A percentile compares a stretch with the other conserved stretches of the same genome.
Evolutionary conservation across 1,140 invertebrate genomes (phyloP).

Genomic region (Tachypleus tridentatus): DNA sequence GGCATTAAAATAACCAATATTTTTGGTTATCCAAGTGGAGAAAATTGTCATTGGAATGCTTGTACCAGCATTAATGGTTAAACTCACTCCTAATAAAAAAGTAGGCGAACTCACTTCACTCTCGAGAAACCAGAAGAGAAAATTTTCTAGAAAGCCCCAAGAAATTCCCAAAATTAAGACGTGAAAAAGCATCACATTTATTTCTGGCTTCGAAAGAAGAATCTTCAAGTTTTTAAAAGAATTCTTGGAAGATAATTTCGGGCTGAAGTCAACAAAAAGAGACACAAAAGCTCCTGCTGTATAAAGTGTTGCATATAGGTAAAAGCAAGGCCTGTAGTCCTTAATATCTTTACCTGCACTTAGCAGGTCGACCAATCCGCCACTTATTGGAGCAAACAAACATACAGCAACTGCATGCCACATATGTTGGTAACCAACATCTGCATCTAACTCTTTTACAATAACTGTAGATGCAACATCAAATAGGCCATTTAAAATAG

Average conservation of each 20-base stretch:
- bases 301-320: slow-evolving; percentile 58
- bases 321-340: slow-evolving; percentile 57
- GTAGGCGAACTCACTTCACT: slow-evolving; percentile 6
- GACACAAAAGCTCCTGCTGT: slow-evolving; percentile 51
- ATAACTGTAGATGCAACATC: slow-evolving; percentile 68
- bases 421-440: slow-evolving; percentile 63
- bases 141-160: slow-evolving; percentile 14
- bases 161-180: slow-evolving; percentile 40
- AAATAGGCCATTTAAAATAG: slow-evolving; percentile 44
- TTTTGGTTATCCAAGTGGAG: slow-evolving; percentile 49
- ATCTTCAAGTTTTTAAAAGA: slow-evolving; percentile 53
- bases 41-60: slow-evolving; percentile 9
- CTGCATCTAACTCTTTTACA: slow-evolving; percentile 57
- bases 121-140: slow-evolving; percentile 13
- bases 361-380: slow-evolving; percentile 58
- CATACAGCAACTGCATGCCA: slow-evolving; percentile 63
- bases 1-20: slow-evolving; percentile 66
- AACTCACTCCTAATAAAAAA: slow-evolving; percentile 8
- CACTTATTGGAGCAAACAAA: slow-evolving; percentile 63
- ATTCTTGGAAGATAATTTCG: slow-evolving; percentile 56
- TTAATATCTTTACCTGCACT: too few species aligned
- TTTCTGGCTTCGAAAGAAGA: slow-evolving; percentile 58
- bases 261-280: slow-evolving; percentile 58
- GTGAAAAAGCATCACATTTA: slow-evolving; percentile 37
- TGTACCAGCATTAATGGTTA: slow-evolving; percentile 9